These are phyloP conservation scores for Stegodyphus mimosarum DNA, from an alignment of 1,140 invertebrate species.

Conservation along the genomic window DNA sequence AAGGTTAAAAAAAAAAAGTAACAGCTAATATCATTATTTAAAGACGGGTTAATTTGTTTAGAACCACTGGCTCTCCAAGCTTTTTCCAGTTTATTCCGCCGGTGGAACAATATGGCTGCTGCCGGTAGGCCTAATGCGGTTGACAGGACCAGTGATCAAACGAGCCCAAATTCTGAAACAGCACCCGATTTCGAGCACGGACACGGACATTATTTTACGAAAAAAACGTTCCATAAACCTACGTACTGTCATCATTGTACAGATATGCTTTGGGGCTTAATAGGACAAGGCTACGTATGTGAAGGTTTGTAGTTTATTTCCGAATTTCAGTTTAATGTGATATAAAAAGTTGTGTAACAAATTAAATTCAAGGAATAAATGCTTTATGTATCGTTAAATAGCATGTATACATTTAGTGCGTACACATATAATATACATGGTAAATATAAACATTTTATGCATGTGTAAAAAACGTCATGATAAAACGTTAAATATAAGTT, in stretches of 20 bases:
- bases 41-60: constrained; percentile 13
- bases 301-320: constrained; percentile 79
- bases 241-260: constrained; percentile 99
- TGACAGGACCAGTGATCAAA: constrained; percentile 55
- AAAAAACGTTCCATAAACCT: constrained; percentile 99
- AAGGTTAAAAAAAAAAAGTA: background rate
- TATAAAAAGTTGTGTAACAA: too few relatives aligned
- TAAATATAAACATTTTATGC: too few relatives aligned
- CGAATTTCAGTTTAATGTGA: too few relatives aligned
- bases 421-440: too few relatives aligned
- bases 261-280: constrained; percentile 99
- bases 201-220: constrained; percentile 94
- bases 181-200: constrained; percentile 63
- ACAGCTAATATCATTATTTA: background rate
- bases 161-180: constrained; percentile 43
- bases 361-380: too few relatives aligned
- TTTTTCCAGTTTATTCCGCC: constrained; percentile 49
- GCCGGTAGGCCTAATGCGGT: constrained; percentile 42
- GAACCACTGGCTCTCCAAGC: constrained; percentile 61
- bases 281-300: constrained; percentile 98
- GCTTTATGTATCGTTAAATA: too few relatives aligned
- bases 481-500: too few relatives aligned
- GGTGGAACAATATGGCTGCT: constrained; percentile 62
- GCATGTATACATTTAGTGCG: too few relatives aligned
- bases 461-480: too few relatives aligned